phyloP scores from a whole-genome alignment of 2,888 invertebrate species.

The Drosophila anomelani region DNA sequence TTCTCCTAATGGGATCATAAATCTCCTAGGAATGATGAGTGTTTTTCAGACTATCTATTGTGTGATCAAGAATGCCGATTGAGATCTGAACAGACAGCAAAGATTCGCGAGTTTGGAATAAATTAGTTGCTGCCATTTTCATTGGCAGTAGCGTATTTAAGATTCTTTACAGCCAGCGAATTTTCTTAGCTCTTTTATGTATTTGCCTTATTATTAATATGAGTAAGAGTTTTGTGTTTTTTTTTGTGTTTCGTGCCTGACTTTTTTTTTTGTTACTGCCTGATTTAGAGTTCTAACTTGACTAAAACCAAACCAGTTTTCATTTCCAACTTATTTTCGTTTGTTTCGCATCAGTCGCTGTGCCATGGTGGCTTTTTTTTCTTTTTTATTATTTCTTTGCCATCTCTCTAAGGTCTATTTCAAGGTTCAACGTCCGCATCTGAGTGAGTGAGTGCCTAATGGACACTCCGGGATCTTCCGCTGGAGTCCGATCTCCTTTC shows the following conservation, averaged over 20 bases:
- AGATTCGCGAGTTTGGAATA: background rate
- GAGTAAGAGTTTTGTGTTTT: conserved; percentile 61
- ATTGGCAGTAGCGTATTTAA: conserved; percentile 18
- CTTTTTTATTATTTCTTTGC: conserved; percentile 53
- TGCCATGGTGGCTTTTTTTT: conserved; percentile 4
- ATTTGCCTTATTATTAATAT: conserved; percentile 70
- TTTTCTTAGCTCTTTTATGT: conserved; percentile 28
- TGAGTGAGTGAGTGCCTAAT: conserved; percentile 56
- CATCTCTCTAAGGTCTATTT: conserved; percentile 66
- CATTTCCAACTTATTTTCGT: conserved; percentile 77
- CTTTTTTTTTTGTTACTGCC: conserved; percentile 5
- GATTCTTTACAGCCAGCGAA: conserved; percentile 21
- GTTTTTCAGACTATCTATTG: conserved; percentile 15
- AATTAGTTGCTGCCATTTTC: conserved; percentile 6
- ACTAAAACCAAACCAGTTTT: conserved; percentile 75
- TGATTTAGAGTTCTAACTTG: conserved; percentile 69
- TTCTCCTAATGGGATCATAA: conserved; percentile 40
- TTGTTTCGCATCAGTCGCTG: conserved; percentile 65
- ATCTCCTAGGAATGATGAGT: conserved; percentile 15
- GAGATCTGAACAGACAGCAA: conserved; percentile 9
- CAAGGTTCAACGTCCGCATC: conserved; percentile 77
- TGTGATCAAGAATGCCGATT: conserved; percentile 26
- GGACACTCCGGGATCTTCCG: conserved; percentile 50
- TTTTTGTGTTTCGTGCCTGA: conserved; percentile 48
- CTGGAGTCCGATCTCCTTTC: conserved; percentile 54